A percentile compares a stretch with the other conserved stretches of the same genome.
phyloP scores from a whole-genome alignment of 2,797 vertebrate species.

The Acipenser oxyrinchus region DNA sequence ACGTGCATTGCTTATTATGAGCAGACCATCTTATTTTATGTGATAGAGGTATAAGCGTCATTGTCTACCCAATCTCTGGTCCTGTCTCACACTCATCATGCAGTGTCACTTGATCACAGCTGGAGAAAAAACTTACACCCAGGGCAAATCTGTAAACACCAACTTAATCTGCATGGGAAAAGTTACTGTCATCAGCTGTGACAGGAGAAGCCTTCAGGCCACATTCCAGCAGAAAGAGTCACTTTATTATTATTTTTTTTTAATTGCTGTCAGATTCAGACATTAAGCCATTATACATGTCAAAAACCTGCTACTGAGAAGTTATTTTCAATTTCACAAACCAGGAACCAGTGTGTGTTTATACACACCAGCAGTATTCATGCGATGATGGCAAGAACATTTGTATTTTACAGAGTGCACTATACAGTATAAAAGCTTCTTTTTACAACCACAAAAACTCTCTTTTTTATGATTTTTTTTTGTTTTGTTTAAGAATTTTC shows the following conservation, averaged over 20 bases:
- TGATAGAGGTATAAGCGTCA: conserved; percentile 55
- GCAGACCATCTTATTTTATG: conserved; percentile 19
- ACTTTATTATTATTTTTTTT: conserved; percentile 53
- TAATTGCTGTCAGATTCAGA: conserved; percentile 75
- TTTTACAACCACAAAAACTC: too few species aligned
- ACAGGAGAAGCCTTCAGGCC: conserved; percentile 81
- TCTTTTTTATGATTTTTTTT: too few species aligned
- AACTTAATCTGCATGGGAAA: conserved; percentile 91
- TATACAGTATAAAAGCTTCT: too few species aligned
- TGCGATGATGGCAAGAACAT: conserved; percentile 33
- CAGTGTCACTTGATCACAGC: conserved; percentile 72
- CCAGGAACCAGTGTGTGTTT: conserved; percentile 4
- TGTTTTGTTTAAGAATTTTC: too few species aligned
- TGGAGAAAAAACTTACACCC: conserved; percentile 70
- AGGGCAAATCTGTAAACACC: conserved; percentile 91
- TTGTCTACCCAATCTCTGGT: conserved; percentile 52
- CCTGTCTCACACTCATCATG: conserved; percentile 76
- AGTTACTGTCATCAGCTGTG: conserved; percentile 78
- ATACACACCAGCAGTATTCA: conserved; percentile 32
- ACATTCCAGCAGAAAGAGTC: conserved; percentile 61
- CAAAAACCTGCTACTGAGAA: conserved; percentile 67
- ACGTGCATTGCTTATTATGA: neutral
- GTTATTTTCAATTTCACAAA: conserved; percentile 34
- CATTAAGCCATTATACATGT: conserved; percentile 75
- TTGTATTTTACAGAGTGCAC: too few species aligned